Evolutionary conservation across 2,797 vertebrate genomes (phyloP).

Genomic region (Gallinago nigripennis): DNA sequence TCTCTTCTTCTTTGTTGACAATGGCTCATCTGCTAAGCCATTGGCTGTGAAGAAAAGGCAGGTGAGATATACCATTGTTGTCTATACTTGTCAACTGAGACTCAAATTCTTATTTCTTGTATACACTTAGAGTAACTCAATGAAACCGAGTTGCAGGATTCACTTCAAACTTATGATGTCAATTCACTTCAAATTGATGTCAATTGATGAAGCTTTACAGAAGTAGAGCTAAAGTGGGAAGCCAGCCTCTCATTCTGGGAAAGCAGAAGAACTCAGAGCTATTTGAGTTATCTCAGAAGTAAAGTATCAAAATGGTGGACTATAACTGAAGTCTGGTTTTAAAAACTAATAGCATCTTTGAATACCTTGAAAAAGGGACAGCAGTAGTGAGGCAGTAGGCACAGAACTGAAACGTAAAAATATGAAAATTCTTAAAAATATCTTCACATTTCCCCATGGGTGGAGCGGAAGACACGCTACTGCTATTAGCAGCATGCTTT

Average conservation of each 20-base stretch:
- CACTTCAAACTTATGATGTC: background rate
- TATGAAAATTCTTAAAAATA: background rate
- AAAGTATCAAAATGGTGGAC: background rate
- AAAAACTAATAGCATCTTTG: background rate
- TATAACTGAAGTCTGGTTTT: background rate
- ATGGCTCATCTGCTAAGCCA: background rate
- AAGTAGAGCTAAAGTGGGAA: background rate
- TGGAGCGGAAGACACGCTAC: background rate
- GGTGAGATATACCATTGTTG: background rate
- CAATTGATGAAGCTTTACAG: background rate
- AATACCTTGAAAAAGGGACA: background rate
- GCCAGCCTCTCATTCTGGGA: background rate
- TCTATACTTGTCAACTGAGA: background rate
- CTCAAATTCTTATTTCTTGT: background rate
- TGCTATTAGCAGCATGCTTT: background rate
- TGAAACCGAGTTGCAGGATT: background rate
- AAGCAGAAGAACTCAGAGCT: background rate
- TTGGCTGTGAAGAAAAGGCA: background rate
- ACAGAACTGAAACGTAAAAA: background rate
- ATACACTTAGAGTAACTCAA: background rate
- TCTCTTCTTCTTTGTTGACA: background rate
- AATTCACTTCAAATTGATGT: background rate
- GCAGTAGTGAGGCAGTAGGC: background rate
- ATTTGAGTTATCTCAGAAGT: background rate
- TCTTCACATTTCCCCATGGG: background rate